These are phyloP conservation scores for Melinopterus prodromus DNA, from an alignment of 2,888 invertebrate species.

Conservation along the genomic window DNA sequence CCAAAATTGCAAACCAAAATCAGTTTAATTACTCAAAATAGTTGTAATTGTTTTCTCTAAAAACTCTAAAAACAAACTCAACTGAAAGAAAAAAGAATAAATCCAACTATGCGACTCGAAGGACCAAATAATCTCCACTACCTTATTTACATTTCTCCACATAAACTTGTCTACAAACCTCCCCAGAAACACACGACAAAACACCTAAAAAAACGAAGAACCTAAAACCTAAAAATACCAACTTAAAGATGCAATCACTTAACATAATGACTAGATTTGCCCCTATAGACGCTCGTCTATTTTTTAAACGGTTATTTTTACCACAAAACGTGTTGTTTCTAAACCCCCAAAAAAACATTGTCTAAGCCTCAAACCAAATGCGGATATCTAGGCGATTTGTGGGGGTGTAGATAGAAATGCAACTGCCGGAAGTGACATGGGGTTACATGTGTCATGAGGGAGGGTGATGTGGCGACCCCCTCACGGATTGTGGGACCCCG, in stretches of 20 bases:
- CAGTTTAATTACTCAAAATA: too few species aligned
- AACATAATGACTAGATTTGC: not conserved
- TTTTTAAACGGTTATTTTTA: slow-evolving; percentile 4
- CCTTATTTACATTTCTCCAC: too few species aligned
- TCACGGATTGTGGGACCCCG: not conserved
- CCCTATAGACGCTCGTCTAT: not conserved
- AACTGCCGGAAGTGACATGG: slow-evolving; percentile 47
- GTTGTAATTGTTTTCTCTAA: too few species aligned
- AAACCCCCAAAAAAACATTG: not conserved
- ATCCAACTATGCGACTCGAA: too few species aligned
- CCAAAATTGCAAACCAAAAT: too few species aligned
- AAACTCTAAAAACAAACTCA: too few species aligned
- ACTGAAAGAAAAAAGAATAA: too few species aligned
- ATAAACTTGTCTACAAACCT: not conserved
- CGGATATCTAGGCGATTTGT: not conserved
- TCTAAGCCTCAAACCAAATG: not conserved
- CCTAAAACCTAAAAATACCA: not conserved
- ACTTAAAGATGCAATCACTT: not conserved
- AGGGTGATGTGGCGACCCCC: not conserved
- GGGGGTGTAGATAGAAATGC: slow-evolving; percentile 20
- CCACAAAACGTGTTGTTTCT: not conserved
- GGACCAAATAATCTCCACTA: too few species aligned
- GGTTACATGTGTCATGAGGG: slow-evolving; percentile 47
- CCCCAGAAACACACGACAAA: not conserved
- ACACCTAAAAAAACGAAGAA: not conserved